A percentile compares a stretch with the other conserved stretches of the same genome.
These are phyloP conservation scores for Uromys caudimaculatus DNA, from an alignment of 2,797 vertebrate species.

Conservation along the genomic window DNA sequence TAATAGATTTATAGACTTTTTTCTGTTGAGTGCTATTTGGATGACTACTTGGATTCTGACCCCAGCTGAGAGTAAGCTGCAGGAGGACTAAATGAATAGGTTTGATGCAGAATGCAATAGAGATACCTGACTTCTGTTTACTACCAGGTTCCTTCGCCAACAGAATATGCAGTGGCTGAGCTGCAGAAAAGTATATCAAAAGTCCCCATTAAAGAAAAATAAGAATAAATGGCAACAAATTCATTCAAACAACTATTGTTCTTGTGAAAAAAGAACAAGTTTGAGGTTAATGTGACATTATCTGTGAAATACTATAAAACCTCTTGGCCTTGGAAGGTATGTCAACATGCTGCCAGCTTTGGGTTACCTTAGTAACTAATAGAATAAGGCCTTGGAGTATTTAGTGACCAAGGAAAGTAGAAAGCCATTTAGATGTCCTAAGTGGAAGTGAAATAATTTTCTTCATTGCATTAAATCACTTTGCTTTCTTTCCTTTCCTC, in stretches of 20 bases:
- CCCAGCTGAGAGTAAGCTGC: not conserved
- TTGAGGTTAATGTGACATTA: slow-evolving; percentile 84
- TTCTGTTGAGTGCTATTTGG: slow-evolving; percentile 38
- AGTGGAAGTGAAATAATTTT: slow-evolving; percentile 72
- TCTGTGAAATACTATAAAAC: slow-evolving; percentile 82
- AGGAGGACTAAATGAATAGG: slow-evolving; percentile 48
- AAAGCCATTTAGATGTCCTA: slow-evolving; percentile 81
- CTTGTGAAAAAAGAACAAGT: slow-evolving; percentile 75
- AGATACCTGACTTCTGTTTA: slow-evolving; percentile 22
- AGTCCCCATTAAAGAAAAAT: slow-evolving; percentile 6
- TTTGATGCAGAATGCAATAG: slow-evolving; percentile 31
- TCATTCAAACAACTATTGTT: slow-evolving; percentile 73
- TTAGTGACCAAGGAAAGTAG: slow-evolving; percentile 84
- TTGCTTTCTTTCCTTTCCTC: slow-evolving; percentile 61
- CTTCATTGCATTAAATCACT: slow-evolving; percentile 40
- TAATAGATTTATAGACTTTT: slow-evolving; percentile 17
- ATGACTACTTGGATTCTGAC: slow-evolving; percentile 34
- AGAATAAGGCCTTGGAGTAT: slow-evolving; percentile 82
- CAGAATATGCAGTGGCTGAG: slow-evolving; percentile 18
- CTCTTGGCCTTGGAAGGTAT: slow-evolving; percentile 85
- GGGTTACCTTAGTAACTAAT: slow-evolving; percentile 89
- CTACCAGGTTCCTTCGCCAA: slow-evolving; percentile 27
- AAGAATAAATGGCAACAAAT: slow-evolving; percentile 71
- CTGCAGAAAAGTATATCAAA: slow-evolving; percentile 34
- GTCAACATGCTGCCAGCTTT: slow-evolving; percentile 83